Evolutionary conservation across 1,140 invertebrate species (phyloP).

Genomic region (Euura saliciscinereae): DNA sequence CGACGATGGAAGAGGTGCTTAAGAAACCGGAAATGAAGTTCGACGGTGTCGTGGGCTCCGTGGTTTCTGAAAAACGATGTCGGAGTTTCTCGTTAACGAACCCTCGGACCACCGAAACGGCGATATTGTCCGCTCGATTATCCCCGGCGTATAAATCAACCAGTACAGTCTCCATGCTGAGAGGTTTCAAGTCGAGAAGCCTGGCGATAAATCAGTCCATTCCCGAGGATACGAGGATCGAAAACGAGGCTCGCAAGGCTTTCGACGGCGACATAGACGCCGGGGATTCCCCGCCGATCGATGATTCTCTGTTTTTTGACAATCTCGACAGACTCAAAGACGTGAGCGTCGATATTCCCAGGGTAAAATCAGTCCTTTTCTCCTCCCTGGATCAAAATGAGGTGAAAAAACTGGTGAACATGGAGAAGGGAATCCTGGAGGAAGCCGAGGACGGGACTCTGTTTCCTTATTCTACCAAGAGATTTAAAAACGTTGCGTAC

Average conservation of each 20-base stretch:
- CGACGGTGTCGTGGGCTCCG: too few species aligned
- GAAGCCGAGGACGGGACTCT: slow-evolving; percentile 19
- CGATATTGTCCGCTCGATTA: slow-evolving; percentile 23
- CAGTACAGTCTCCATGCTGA: slow-evolving; percentile 4
- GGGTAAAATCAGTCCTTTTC: slow-evolving; percentile 55
- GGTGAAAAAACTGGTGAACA: slow-evolving; percentile 50
- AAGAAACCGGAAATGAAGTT: too few species aligned
- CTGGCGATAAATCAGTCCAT: too few species aligned
- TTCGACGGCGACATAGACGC: slow-evolving; percentile 44
- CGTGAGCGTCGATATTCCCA: slow-evolving; percentile 52
- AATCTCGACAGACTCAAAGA: slow-evolving; percentile 47
- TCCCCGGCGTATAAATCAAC: slow-evolving; percentile 40
- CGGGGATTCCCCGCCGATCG: slow-evolving; percentile 48
- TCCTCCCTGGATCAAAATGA: slow-evolving; percentile 48
- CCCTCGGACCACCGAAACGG: slow-evolving; percentile 21
- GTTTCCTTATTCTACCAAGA: slow-evolving; percentile 21
- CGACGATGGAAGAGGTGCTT: too few species aligned
- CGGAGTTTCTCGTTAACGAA: background rate
- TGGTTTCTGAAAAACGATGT: background rate
- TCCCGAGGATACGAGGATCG: background rate
- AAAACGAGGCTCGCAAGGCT: slow-evolving; percentile 28
- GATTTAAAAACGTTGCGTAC: slow-evolving; percentile 46
- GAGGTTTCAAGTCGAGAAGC: too few species aligned
- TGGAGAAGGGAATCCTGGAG: slow-evolving; percentile 49
- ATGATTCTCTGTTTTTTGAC: slow-evolving; percentile 54